Base-by-base conservation (phyloP, 2,797 vertebrate species). In the Syndactyla subalaris region DNA sequence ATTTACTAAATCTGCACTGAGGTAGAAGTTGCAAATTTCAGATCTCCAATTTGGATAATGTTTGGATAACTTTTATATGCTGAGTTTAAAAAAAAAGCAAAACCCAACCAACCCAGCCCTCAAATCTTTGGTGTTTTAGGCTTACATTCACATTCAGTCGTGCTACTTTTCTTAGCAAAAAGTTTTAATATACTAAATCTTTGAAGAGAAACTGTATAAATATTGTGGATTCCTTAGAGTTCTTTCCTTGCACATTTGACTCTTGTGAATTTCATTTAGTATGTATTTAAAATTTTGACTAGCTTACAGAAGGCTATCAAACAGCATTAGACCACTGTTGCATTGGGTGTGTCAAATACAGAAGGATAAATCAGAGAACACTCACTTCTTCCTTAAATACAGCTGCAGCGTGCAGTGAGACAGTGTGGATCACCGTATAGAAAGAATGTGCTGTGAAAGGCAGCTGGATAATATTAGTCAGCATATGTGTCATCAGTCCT, bases 381-480 rank as follows among this genome's bases (percentile, higher is more conserved):
- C 41, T 72, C 32, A 36, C 2, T 67, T 63, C 21, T 81, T 81
- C 88, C 57, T 43, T 54, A 49, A 61, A 12, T 74, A n/a, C 57
- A 52, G 18, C 30, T 70, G 41, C 51, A 34, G 12, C 22, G 67
- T 70, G 41, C 51, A 34, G 12, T 24, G 67, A 66, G 51, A 21
- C 59, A 1, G 38, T 7, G 41, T n/a, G 27, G 16, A 18, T 88
- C 49, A 17, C 61, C 24, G 6, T 77, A 29, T 24, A 79, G 57
- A n/a, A 79, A 59, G 61, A 85, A 39, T 39, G 78, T 52, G 48
- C 79, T 49, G 49, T 49, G n/a, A 52, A 78, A 85, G 88, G 59
- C 89, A 88, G 68, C 68, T 93, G 95, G 89, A 54, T 91, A 77
- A 74, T 88, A 71, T 91, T 80, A 92, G 96, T 94, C 89, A 93